phyloP scores from a whole-genome alignment of 1,140 invertebrate species.

The Coptotermes formosanus region DNA sequence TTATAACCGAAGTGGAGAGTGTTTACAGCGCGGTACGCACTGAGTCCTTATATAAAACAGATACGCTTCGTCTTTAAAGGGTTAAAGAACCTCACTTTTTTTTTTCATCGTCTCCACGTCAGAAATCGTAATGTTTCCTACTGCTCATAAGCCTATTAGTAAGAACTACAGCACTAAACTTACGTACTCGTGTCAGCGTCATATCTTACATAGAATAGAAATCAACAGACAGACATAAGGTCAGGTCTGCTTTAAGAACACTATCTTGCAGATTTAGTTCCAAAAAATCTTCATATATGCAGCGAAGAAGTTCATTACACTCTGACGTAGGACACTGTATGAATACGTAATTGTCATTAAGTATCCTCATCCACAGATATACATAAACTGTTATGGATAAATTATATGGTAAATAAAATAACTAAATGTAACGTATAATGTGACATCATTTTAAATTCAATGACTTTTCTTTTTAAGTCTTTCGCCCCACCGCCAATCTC shows the following conservation, averaged over 20 bases:
- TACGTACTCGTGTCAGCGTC: too few relatives aligned
- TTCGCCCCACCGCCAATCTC: background rate
- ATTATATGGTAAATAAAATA: constrained; percentile 16
- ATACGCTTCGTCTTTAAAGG: too few relatives aligned
- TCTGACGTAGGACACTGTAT: background rate
- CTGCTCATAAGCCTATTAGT: too few relatives aligned
- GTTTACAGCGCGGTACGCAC: too few relatives aligned
- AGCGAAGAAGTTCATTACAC: background rate
- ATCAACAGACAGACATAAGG: background rate
- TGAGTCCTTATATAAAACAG: too few relatives aligned
- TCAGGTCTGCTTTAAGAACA: background rate
- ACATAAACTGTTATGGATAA: constrained; percentile 7
- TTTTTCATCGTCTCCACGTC: too few relatives aligned
- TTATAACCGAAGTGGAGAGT: too few relatives aligned
- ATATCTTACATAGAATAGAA: background rate
- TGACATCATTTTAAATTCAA: constrained; percentile 23
- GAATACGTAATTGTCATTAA: background rate
- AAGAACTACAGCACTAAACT: too few relatives aligned
- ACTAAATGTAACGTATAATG: constrained; percentile 1
- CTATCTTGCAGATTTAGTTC: background rate
- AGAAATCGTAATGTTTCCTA: too few relatives aligned
- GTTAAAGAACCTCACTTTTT: too few relatives aligned
- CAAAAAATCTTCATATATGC: background rate
- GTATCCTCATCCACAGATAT: background rate
- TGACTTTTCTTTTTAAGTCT: background rate